Evolutionary conservation across 2,797 vertebrate genomes (phyloP), one percentile per base, ranked within the genome.

Genomic region (Phalloptychus januarius): DNA sequence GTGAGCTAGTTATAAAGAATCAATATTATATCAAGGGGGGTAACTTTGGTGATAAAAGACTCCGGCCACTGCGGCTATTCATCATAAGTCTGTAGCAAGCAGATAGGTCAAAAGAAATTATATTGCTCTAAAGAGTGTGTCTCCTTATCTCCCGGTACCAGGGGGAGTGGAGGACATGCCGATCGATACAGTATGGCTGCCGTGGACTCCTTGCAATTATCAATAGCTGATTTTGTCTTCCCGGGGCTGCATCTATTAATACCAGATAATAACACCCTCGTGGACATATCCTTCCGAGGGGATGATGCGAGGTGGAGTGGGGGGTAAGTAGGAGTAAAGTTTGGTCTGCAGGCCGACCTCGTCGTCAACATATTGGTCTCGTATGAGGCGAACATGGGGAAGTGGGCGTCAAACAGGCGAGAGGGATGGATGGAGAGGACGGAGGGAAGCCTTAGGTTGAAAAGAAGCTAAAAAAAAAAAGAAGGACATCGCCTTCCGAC

Each of bases 31-130:
- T 99, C 98, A 99, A 98, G 98, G 96, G 65, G 92, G 97, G 96
- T 96, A 99, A 97, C 97, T 98, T 98, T 97, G 95, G 96, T 99
- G 98, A 99, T 99, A 99, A 99, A 99, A 96, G 98, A 98, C 97
- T 99, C 97, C 96, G 97, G 97, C 97, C 97, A 97, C 96, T 96
- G 95, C 86, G 87, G 97, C 98, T 98, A 99, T 99, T 99, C 98
- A 99, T 99, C 98, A 99, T 99, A 99, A 98, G 98, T 98, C 97
- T 99, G 98, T 98, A 98, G 97, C 97, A 97, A 97, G 97, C 97
- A 98, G 98, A 99, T 99, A 99, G 98, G 98, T 99, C 98, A 98
- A 98, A 98, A 98, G 97, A 99, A 99, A 99, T 99, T 97, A 99
- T 99, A 98, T 99, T 97, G 98, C 98, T 98, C 96, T 98, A 97